Evolutionary conservation across 2,888 invertebrate genomes (phyloP).

Genomic region (Tineola bisselliella): DNA sequence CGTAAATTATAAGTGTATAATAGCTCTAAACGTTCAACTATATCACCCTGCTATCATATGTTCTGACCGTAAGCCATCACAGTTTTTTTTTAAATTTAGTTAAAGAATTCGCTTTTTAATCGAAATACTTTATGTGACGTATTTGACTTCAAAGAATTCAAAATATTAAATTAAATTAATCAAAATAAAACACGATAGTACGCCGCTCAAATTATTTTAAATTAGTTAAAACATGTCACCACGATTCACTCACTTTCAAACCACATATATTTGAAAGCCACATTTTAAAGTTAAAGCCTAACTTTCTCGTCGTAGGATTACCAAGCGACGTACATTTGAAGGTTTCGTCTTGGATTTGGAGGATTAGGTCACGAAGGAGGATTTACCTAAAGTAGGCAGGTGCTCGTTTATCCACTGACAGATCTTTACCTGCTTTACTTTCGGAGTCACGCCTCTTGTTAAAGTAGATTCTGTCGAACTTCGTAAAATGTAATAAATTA

Average conservation of each 20-base stretch:
- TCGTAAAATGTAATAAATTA: not conserved
- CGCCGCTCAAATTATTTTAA: too few species aligned
- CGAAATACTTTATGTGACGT: too few species aligned
- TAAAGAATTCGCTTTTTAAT: too few species aligned
- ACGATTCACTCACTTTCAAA: not conserved
- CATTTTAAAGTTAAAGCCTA: slow-evolving; percentile 10
- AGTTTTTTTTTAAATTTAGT: too few species aligned
- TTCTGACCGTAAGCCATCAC: too few species aligned
- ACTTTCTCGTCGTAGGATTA: slow-evolving; percentile 5
- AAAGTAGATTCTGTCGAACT: not conserved
- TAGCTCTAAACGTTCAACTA: too few species aligned
- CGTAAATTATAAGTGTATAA: too few species aligned
- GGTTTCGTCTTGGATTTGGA: slow-evolving; percentile 24
- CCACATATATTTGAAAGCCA: not conserved
- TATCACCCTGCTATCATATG: too few species aligned
- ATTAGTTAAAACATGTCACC: too few species aligned
- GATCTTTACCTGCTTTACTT: slow-evolving; percentile 32
- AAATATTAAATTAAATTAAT: too few species aligned
- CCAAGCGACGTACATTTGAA: not conserved
- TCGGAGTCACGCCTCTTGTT: slow-evolving; percentile 14
- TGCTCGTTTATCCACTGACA: slow-evolving; percentile 34
- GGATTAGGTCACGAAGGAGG: slow-evolving; percentile 29
- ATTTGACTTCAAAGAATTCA: too few species aligned
- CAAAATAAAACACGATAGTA: too few species aligned
- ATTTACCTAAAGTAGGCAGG: slow-evolving; percentile 31